Conservation (phyloP, 2,797 vertebrate species). For the Myiothlypis chrysogaster region DNA sequence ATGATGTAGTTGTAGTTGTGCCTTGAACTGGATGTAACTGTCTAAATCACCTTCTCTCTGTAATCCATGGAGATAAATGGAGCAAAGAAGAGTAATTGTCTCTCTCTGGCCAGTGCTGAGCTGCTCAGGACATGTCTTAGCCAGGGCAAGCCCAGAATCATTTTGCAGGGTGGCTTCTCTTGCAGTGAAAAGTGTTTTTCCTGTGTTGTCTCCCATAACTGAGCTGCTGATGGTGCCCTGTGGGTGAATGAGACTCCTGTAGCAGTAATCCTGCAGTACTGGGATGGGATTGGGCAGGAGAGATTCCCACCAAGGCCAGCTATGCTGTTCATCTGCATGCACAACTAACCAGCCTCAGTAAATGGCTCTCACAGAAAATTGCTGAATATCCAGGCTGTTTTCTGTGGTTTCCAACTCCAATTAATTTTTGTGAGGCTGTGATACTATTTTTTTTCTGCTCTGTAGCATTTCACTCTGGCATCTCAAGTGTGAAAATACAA, state of each 20-base stretch:
- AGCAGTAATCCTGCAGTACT: accelerated
- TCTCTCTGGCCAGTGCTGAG: background rate
- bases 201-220: background rate
- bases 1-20: background rate
- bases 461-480: background rate
- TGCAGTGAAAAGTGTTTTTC: background rate
- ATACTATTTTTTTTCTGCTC: background rate
- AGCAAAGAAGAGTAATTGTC: background rate
- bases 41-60: background rate
- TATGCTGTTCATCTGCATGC: background rate
- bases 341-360: background rate
- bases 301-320: background rate
- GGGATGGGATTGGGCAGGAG: background rate
- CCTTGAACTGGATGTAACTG: background rate
- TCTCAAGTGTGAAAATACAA: background rate
- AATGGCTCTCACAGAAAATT: background rate
- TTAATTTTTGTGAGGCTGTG: background rate
- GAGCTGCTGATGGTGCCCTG: background rate
- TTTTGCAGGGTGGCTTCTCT: background rate
- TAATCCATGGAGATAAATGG: background rate
- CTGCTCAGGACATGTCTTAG: background rate
- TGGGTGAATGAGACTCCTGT: background rate
- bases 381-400: background rate
- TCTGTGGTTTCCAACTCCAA: background rate
- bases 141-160: background rate